A percentile compares a stretch with the other conserved stretches of the same genome.
These are phyloP conservation scores for Connochaetes taurinus DNA, from an alignment of 2,113 vertebrate genomes.

Conservation along the genomic window DNA sequence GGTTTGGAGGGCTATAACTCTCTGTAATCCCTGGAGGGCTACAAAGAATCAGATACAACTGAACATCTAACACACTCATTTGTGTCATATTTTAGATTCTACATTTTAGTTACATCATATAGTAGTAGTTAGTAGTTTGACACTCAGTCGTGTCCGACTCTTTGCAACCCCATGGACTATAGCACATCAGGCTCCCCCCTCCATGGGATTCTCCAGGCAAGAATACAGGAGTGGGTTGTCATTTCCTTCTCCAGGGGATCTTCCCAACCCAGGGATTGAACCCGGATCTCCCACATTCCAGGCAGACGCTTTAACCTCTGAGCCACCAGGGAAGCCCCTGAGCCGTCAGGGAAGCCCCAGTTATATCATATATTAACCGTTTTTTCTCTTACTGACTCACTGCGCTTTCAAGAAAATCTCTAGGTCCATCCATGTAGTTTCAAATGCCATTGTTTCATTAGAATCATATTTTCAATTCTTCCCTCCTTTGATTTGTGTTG, in stretches of 20 bases:
- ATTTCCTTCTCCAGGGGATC: too few species aligned
- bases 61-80: not conserved
- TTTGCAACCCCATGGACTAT: too few species aligned
- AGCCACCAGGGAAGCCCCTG: too few species aligned
- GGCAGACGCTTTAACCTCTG: too few species aligned
- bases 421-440: not conserved
- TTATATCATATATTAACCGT: not conserved
- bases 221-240: too few species aligned
- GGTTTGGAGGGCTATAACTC: not conserved
- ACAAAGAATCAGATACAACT: not conserved
- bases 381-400: not conserved
- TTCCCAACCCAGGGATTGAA: fast-evolving
- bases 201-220: too few species aligned
- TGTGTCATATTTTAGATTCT: not conserved
- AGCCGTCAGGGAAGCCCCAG: not conserved
- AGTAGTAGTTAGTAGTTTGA: not conserved
- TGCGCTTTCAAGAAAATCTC: not conserved
- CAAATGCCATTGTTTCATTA: not conserved
- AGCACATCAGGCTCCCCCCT: too few species aligned
- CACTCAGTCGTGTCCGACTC: fast-evolving
- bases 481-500: not conserved
- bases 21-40: not conserved
- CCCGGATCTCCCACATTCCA: fast-evolving
- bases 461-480: not conserved
- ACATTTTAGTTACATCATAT: not conserved